Evolutionary conservation across 2,113 vertebrate genomes (phyloP), one percentile per base, ranked within the genome.

Genomic region (Nerophis lumbriciformis): DNA sequence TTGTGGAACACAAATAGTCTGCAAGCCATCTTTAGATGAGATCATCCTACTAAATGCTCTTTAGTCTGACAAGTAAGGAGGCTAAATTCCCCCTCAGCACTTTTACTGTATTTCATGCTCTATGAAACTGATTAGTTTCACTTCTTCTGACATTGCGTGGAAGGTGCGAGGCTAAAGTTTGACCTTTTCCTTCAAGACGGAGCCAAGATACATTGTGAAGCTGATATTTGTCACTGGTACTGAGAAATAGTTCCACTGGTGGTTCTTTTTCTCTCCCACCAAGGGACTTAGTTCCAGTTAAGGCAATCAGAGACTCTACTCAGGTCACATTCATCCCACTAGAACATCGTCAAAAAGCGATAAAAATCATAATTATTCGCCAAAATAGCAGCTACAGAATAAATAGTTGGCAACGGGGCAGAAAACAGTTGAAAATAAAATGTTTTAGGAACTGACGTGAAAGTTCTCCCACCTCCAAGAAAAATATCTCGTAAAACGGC

Each of bases 111-210:
- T 84, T 85, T 85, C 85, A 85, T 79, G 87, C 83, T 83, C 77
- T 86, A 80, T 85, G 84, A 85, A 85, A 85, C 85, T 83, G 82
- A 87, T 88, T 87, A 80, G 85, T 84, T 87, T 88, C 85, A 86
- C 85, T 87, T 86, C 79, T 80, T 76, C 80, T 86, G 81, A 83
- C 85, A 85, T 86, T 63, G 70, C 82, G 78, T 83, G 79, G 73
- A 86, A 87, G 81, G 79, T 78, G 70, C 71, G 80, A 68, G 36
- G 61, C 73, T 73, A 66, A 78, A 80, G 75, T 76, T 73, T 59
- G 77, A 83, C 83, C 82, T 83, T 75, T 74, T 77, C 58, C 74
- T 79, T 82, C 82, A 85, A 78, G 79, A 83, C 73, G 65, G 73
- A 78, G 65, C 73, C 73, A 76, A 69, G 38, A 39, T 4, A 74